Base-by-base conservation (phyloP, 2,113 vertebrate species). In the Ictalurus punctatus region DNA sequence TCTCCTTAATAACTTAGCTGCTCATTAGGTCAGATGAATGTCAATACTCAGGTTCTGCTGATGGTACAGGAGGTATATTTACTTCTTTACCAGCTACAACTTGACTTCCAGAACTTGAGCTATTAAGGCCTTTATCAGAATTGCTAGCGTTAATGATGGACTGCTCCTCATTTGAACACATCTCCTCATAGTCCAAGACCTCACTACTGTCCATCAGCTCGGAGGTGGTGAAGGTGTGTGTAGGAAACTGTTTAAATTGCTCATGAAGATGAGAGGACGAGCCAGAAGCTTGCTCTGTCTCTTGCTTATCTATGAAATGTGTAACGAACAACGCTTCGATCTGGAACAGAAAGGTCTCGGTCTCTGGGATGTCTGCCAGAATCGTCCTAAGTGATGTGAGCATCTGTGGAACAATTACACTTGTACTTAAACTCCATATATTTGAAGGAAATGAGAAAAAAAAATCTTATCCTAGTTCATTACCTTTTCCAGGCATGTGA, bases 401-500 rank as follows among this genome's bases (percentile, higher is more conserved):
- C 94, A 99, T 97, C 98, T 99, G 87, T 30, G 85, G 34, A 89
- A 78, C 56, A 87, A 69, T 91, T 89, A 52, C 1, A 58, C 23
- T 37, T 27, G 34, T 6, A 23, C 9, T 34, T 58, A 34, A 71
- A 16, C 23, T 0, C 12, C 21, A 25, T 21, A 40, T 27, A 23
- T 61, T 83, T 25, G 13, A 80, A 54, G 76, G 76, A 25, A 27
- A 48, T 13, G 76, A 17, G 44, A 30, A 54, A 13, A 44, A 16
- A 65, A 25, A 17, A 44, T 44, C 61, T 52, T 30, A 21, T 44
- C 34, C 34, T 61, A 25, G 27, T 7, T 61, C 9, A 94, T 94
- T 95, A 99, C 98, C 95, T 99, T 99, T 93, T 99, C 97, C 91
- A 99, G 94, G 93, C 97, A 99, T 85, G 98, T 99, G 90, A 99